phyloP scores from a whole-genome alignment of 2,797 vertebrate genomes.

The Clarias pachynema region DNA sequence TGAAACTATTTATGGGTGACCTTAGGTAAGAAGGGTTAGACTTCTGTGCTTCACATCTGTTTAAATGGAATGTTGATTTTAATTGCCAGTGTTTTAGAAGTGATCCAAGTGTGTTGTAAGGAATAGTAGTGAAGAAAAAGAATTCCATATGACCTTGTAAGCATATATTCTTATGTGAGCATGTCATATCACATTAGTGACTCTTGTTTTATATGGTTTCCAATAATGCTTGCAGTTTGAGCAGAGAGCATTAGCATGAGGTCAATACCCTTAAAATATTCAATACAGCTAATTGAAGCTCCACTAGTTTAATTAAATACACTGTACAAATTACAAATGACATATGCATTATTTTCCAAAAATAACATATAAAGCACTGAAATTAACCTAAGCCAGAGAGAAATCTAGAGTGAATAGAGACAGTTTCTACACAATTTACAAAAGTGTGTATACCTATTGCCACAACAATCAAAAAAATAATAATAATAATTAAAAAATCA shows the following conservation, averaged over 20 bases:
- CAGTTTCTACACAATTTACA: not conserved
- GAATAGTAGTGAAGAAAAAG: not conserved
- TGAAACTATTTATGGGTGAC: constrained; percentile 4
- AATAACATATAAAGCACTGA: not conserved
- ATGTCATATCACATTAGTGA: not conserved
- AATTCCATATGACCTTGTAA: not conserved
- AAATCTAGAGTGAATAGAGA: not conserved
- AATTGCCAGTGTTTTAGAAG: not conserved
- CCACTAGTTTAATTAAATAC: not conserved
- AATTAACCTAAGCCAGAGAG: too few species aligned
- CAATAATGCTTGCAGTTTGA: not conserved
- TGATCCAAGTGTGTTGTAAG: not conserved
- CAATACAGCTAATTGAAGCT: not conserved
- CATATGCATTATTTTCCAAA: not conserved
- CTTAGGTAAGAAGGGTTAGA: not conserved
- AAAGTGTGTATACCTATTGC: not conserved
- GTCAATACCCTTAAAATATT: not conserved
- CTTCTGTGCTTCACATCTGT: not conserved
- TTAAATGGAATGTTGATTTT: not conserved
- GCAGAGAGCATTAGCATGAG: not conserved
- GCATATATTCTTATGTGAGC: not conserved
- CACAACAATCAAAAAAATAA: not conserved
- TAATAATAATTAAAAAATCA: not conserved
- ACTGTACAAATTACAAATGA: not conserved
- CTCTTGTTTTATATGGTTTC: not conserved